Conservation (phyloP, 1,140 invertebrate genomes). For the Papilio glaucus region DNA sequence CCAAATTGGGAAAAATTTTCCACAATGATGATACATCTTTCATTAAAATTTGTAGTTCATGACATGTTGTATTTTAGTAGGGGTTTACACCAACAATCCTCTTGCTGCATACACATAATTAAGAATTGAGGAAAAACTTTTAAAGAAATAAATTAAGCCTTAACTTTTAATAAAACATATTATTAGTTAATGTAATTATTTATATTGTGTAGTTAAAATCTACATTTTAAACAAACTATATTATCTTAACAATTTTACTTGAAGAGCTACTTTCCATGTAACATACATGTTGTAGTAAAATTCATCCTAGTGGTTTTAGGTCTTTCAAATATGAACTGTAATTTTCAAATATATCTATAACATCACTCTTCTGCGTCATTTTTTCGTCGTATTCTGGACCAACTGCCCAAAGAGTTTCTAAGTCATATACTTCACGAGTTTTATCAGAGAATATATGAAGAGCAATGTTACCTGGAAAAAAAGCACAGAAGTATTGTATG, state of each 20-base stretch:
- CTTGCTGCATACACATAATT: too few relatives aligned
- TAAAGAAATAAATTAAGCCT: neutral
- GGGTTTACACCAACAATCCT: too few relatives aligned
- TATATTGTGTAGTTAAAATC: neutral
- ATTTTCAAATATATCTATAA: conserved; percentile 85
- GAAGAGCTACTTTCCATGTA: neutral
- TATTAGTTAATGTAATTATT: neutral
- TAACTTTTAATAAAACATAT: neutral
- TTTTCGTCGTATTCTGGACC: conserved; percentile 91
- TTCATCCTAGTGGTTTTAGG: conserved; percentile 82
- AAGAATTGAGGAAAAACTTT: neutral
- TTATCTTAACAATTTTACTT: too few relatives aligned
- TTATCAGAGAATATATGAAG: conserved; percentile 93
- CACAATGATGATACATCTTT: too few relatives aligned
- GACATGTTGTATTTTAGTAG: too few relatives aligned
- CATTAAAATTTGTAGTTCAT: too few relatives aligned
- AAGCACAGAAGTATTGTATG: conserved; percentile 25
- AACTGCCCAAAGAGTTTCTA: conserved; percentile 95
- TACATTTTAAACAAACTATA: too few relatives aligned
- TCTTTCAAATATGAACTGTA: conserved; percentile 86
- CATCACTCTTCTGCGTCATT: conserved; percentile 84
- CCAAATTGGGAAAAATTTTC: too few relatives aligned
- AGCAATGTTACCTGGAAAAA: conserved; percentile 91
- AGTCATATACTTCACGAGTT: conserved; percentile 90
- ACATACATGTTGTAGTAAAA: too few relatives aligned